Conservation (phyloP, 2,113 vertebrate genomes). For the Chionodraco myersi region DNA sequence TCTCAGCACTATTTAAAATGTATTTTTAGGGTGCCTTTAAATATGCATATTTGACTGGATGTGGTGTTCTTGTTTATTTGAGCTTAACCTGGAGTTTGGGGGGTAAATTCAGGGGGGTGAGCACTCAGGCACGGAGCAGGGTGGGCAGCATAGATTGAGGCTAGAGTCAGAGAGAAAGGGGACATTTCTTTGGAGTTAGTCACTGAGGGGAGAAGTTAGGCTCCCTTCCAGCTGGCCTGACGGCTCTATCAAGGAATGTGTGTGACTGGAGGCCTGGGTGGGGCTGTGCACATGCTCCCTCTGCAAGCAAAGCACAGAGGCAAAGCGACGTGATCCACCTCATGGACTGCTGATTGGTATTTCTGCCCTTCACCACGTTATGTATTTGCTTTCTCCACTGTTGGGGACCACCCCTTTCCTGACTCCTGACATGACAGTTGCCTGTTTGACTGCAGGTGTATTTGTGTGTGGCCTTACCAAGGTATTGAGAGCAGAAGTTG, state of each 20-base stretch:
- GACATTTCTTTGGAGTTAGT: conserved; percentile 85
- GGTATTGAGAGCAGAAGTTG: background rate
- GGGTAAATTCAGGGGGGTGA: conserved; percentile 21
- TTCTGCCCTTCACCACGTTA: conserved; percentile 22
- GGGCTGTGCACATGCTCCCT: conserved; percentile 72
- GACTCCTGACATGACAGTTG: background rate
- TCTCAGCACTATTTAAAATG: background rate
- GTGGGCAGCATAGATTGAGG: conserved; percentile 59
- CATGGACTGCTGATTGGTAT: conserved; percentile 32
- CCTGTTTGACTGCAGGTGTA: conserved; percentile 1
- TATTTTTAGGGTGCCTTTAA: conserved; percentile 1
- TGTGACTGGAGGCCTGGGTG: conserved; percentile 85
- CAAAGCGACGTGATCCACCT: conserved; percentile 35
- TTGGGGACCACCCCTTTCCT: conserved; percentile 21
- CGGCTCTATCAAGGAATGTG: conserved; percentile 85
- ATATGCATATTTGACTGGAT: conserved; percentile 21
- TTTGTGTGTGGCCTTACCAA: conserved; percentile 21
- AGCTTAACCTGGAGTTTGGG: conserved; percentile 42
- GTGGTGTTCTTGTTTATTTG: conserved; percentile 59
- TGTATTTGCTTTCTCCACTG: conserved; percentile 26
- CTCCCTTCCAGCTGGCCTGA: conserved; percentile 84
- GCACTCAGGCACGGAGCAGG: conserved; percentile 35
- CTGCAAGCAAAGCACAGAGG: conserved; percentile 48
- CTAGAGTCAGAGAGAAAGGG: conserved; percentile 66
- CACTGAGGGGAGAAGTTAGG: conserved; percentile 83